Base-by-base conservation (phyloP, 1,140 invertebrate genomes). In the Drosophila azteca region DNA sequence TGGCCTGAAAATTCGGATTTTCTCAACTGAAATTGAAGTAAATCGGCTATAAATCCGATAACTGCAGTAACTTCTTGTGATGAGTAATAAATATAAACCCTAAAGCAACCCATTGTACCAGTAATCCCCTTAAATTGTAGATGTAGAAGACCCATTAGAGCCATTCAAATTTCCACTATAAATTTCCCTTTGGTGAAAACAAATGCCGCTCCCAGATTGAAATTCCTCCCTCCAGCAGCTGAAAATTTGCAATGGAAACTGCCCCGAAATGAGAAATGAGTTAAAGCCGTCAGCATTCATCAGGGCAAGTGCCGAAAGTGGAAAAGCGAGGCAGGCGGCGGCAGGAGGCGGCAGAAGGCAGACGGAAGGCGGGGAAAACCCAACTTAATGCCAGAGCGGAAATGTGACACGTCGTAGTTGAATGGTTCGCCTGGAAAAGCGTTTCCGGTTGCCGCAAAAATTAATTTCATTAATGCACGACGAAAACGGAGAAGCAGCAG, bases 381-480 rank as follows among this genome's bases (percentile, higher is more conserved):
- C 17, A 64, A 15, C 63, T 44, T 41, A 55, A 61, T 53, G 55
- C 58, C 62, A 68, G 65, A 75, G 59, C 71, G 84, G 83, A 88
- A 88, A 88, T 88, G 83, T 77, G 84, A 88, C 83, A 88, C 83
- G 79, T 67, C 69, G 75, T 73, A 71, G 54, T 85, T 69, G 48
- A 82, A 78, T 80, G 61, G 50, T 57, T 52, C 57, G 55, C 65
- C 24, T 58, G 77, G 45, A 57, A 51, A 67, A 68, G 24, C 63
- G 76, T 81, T 87, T 87, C 83, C 75, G 83, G 75, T 87, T 81
- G 82, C 82, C 79, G 67, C 83, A 83, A 77, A 85, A 88, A 88
- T 88, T 88, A 88, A 88, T 88, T 88, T 88, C 83, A 88, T 88
- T 88, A 88, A 88, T 88, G 83, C 70, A 82, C 61, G 59, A 4